Percentiles rank a stretch among this genome's conserved stretches.
phyloP scores from a whole-genome alignment of 1,140 invertebrate genomes.

The Lepidostoma basale region DNA sequence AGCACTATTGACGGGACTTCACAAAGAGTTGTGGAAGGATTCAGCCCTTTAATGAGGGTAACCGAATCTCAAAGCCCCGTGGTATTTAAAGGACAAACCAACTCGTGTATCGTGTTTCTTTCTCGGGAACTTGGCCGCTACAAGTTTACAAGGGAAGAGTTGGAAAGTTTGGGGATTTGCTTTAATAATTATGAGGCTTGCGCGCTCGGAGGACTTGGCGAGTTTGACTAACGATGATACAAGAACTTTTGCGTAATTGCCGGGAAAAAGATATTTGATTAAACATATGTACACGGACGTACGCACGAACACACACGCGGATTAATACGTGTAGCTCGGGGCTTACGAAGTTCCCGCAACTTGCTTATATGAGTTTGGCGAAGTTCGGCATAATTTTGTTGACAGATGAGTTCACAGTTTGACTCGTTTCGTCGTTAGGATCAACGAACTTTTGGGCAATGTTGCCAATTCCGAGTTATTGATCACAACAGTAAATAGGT shows the following conservation, averaged over 20 bases:
- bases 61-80: conserved; percentile 10
- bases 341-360: background rate
- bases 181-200: conserved; percentile 24
- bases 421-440: background rate
- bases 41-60: conserved; percentile 23
- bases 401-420: background rate
- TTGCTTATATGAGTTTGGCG: background rate
- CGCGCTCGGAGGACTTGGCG: background rate
- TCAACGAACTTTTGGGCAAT: background rate
- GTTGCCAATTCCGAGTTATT: too few species aligned
- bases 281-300: background rate
- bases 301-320: background rate
- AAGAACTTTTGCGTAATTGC: conserved; percentile 13
- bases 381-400: conserved; percentile 2
- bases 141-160: background rate
- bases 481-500: too few species aligned
- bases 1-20: conserved; percentile 2
- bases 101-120: conserved; percentile 9
- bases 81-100: conserved; percentile 11
- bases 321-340: background rate
- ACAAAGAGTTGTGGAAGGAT: conserved; percentile 1
- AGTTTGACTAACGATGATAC: conserved; percentile 13
- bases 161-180: conserved; percentile 21
- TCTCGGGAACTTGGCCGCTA: background rate
- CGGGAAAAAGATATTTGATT: background rate